Conservation (phyloP, 2,113 vertebrate species). For the Macquaria ambigua region DNA sequence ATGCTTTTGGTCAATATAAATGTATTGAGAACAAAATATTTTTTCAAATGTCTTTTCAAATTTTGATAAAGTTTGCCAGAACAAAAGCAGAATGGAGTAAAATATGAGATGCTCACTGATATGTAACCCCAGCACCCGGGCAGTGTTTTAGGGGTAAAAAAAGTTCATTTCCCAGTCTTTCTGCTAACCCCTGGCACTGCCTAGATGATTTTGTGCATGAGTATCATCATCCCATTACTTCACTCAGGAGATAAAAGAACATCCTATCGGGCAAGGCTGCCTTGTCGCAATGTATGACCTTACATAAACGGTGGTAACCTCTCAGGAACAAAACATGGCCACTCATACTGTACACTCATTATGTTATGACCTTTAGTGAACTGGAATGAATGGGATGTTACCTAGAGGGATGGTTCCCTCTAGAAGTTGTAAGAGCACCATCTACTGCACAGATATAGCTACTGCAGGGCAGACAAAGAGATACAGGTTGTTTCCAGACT, state of each 20-base stretch:
- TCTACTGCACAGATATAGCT: slow-evolving; percentile 38
- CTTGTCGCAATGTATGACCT: slow-evolving; percentile 20
- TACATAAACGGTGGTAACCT: slow-evolving; percentile 35
- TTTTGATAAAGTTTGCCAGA: background rate
- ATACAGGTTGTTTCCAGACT: background rate
- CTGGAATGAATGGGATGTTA: slow-evolving; percentile 10
- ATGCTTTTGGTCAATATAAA: background rate
- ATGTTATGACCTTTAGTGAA: slow-evolving; percentile 39
- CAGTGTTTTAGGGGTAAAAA: background rate
- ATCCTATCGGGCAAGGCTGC: slow-evolving; percentile 10
- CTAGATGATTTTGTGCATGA: background rate
- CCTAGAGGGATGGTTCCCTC: background rate
- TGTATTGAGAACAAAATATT: too few relatives aligned
- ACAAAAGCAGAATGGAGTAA: background rate
- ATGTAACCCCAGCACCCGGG: background rate
- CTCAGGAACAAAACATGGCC: background rate
- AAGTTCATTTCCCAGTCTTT: background rate
- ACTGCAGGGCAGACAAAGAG: slow-evolving; percentile 13
- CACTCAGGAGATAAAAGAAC: slow-evolving; percentile 22
- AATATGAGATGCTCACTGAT: background rate
- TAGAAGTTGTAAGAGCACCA: slow-evolving; percentile 15
- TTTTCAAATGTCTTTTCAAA: background rate
- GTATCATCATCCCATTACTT: slow-evolving; percentile 20
- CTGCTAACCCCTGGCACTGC: background rate
- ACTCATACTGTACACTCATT: background rate